phyloP scores from a whole-genome alignment of 2,113 vertebrate species.

The Ctenodactylus gundi region DNA sequence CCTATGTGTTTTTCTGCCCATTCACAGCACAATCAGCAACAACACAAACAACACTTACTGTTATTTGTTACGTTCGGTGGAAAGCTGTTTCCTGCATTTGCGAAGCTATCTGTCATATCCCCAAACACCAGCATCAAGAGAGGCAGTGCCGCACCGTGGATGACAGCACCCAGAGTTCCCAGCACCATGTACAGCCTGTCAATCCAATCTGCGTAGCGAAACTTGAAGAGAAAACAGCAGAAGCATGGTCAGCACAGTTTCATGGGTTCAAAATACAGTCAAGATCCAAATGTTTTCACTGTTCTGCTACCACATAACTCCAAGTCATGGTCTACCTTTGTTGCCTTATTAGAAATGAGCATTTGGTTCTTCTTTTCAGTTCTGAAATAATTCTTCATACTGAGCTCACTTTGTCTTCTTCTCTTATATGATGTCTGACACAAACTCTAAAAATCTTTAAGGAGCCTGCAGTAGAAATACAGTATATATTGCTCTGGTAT shows the following conservation, averaged over 20 bases:
- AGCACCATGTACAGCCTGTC: conserved; percentile 88
- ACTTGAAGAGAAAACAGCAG: conserved; percentile 82
- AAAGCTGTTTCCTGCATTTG: conserved; percentile 22
- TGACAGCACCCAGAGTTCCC: conserved; percentile 85
- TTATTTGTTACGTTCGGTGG: accelerated
- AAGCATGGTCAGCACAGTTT: background rate
- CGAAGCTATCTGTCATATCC: conserved; percentile 93
- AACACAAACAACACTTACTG: conserved; percentile 83
- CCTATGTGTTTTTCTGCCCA: background rate
- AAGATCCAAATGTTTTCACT: background rate
- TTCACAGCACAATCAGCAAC: background rate
- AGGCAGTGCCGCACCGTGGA: conserved; percentile 89
- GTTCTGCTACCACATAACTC: background rate
- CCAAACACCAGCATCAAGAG: conserved; percentile 92
- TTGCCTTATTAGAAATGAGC: background rate
- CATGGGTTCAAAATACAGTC: background rate
- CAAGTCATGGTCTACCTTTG: background rate
- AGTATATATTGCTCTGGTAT: conserved; percentile 14
- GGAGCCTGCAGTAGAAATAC: background rate
- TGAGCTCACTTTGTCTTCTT: background rate
- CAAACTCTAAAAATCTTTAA: background rate
- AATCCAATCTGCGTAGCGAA: conserved; percentile 88
- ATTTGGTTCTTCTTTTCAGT: background rate
- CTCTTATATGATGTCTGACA: background rate
- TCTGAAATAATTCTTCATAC: background rate